Conservation (phyloP, 2,113 vertebrate species). For the Laticauda colubrina region DNA sequence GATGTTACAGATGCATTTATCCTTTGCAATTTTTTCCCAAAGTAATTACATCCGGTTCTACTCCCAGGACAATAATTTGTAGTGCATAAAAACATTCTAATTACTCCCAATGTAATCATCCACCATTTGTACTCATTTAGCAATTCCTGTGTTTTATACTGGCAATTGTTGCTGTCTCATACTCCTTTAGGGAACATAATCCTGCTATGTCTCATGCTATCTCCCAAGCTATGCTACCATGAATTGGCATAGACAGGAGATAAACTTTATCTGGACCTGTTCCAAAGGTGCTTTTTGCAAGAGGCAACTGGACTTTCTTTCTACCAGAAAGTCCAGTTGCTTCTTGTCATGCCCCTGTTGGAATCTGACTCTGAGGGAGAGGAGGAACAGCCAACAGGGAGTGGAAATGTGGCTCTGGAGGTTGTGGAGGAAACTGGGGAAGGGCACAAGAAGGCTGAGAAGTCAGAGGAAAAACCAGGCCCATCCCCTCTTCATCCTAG, state of each 20-base stretch:
- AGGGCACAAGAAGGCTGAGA: no score
- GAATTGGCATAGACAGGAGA: not conserved
- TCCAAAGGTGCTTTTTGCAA: no score
- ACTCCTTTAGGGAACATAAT: not conserved
- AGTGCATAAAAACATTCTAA: conserved; percentile 12
- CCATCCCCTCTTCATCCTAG: no score
- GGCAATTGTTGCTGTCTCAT: not conserved
- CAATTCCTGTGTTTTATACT: conserved; percentile 17
- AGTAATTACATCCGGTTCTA: conserved; percentile 37
- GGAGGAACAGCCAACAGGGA: no score
- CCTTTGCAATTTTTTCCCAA: not conserved
- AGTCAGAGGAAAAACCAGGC: no score
- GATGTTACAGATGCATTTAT: not conserved
- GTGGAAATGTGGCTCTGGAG: no score
- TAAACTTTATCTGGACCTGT: not conserved
- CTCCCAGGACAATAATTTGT: conserved; percentile 11
- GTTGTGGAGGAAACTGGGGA: no score
- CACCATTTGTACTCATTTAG: conserved; percentile 17
- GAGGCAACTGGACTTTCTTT: no score
- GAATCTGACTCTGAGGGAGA: no score
- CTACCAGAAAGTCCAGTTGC: no score
- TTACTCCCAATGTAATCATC: conserved; percentile 11
- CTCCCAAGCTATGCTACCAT: not conserved
- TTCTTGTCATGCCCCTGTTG: no score
- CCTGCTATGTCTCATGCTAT: not conserved